Evolutionary conservation across 2,888 invertebrate species (phyloP), one percentile per base, ranked within the genome.

Genomic region (Ceriagrion tenellum): DNA sequence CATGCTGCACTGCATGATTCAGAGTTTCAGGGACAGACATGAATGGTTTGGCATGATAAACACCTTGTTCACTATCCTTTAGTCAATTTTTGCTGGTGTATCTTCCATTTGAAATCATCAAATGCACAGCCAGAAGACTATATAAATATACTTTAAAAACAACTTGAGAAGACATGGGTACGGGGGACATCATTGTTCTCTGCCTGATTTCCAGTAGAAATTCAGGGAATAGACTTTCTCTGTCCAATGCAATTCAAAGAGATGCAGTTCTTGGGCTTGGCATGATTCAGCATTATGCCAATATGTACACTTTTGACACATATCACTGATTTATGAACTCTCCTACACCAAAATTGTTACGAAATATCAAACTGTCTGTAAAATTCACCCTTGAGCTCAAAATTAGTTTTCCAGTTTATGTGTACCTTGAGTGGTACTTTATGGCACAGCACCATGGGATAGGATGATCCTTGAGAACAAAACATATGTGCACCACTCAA

Each of bases 361-460:
- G 69, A 93, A 93, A 69, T 26, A 74, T 93, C 74, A 12, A 93
- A 93, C 93, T 93, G 47, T 4, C 16, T 47, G 74, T 74, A 40
- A 40, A n/a, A n/a, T 93, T 69, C 26, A 26, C 47, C 93, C 40
- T 40, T 69, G 69, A 93, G 93, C 69, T 93, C 47, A 47, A 47
- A 91, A 91, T 12, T 74, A n/a, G 81, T 13, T 81, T 63, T 74
- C 69, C 91, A 63, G 40, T 91, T 91, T 56, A 26, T 47, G 74
- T n/a, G 63, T 93, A 55, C 63, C 93, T 55, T 69, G 89, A 69
- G 69, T 47, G 40, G 93, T 89, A 81, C 81, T 81, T n/a, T 55
- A 89, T 89, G 55, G 89, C 89, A 89, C 89, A 93, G 93, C 93
- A 93, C 69, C 69, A 30, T 93, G 93, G 93, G 93, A 47, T 74